Base-by-base conservation (phyloP, 1,140 invertebrate species). In the Drosophila rhopaloa region DNA sequence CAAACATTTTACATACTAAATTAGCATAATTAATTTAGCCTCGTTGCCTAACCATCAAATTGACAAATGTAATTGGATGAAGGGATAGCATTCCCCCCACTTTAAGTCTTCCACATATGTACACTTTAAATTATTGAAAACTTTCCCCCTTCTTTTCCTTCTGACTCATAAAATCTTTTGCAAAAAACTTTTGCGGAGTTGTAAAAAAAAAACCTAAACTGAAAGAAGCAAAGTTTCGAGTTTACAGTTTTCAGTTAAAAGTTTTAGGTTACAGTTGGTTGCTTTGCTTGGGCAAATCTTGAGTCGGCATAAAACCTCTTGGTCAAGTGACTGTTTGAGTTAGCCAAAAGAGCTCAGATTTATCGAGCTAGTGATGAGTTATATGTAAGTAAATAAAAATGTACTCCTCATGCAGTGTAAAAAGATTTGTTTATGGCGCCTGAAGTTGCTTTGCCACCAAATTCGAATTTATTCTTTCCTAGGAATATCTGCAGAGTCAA, bases 11-110 rank as follows among this genome's bases (percentile, higher is more conserved):
- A 58, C 84, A 88, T 76, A 88, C 70, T 44, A 61, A 76, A 88
- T 86, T 86, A 83, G 71, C 84, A 86, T 88, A 83, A 86, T 88
- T 86, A 88, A 88, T 83, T 88, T 79, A 54, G 50, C 72, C 76
- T 60, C 59, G 46, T 37, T 41, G 55, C 47, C n/a, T 13, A 27
- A 43, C 38, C 62, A 47, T 51, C 48, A 76, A 62, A 38, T 75
- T 79, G 75, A 86, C 86, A 78, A 79, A 72, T 76, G 58, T 79
- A 67, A 79, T 88, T 81, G 67, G 43, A 47, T 40, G 13, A 16
- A 37, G 11, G 38, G 40, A 53, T 46, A 50, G 19, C 11, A 6
- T 14, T 16, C 4, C 13, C 40, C 14, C 14, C n/a, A n/a, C 24
- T 27, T 16, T n/a, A 13, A n/a, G 3, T 27, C n/a, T 24, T 43